These are phyloP conservation scores for Oceanodroma leucorhoa DNA, from an alignment of 2,797 vertebrate genomes.

Conservation along the genomic window DNA sequence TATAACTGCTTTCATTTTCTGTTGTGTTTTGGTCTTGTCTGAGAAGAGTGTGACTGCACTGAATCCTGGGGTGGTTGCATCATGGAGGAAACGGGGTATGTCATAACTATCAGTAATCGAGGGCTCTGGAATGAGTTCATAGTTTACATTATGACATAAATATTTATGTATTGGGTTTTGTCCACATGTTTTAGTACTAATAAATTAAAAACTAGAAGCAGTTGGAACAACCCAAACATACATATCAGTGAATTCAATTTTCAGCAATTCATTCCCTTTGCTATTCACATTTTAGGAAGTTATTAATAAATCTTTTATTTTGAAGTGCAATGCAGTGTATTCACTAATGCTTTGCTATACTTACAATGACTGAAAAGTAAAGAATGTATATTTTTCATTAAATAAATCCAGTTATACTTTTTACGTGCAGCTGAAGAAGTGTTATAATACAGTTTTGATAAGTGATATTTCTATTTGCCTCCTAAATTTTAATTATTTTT, in stretches of 20 bases:
- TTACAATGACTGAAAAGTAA: neutral
- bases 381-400: neutral
- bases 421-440: neutral
- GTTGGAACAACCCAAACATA: neutral
- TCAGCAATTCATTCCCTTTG: neutral
- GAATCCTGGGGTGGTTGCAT: slow-evolving; percentile 94
- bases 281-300: neutral
- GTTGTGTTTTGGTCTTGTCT: slow-evolving; percentile 55
- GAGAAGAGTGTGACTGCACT: slow-evolving; percentile 93
- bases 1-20: slow-evolving; percentile 47
- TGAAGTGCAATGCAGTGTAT: neutral
- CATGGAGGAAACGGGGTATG: slow-evolving; percentile 98
- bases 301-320: neutral
- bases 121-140: neutral
- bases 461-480: neutral
- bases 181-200: neutral
- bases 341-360: neutral
- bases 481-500: neutral
- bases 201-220: neutral
- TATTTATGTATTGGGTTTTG: neutral
- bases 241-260: neutral
- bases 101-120: neutral
- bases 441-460: neutral
- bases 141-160: neutral
- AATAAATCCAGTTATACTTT: neutral